Conservation (phyloP, 2,113 vertebrate species). For the Barbus barbus region DNA sequence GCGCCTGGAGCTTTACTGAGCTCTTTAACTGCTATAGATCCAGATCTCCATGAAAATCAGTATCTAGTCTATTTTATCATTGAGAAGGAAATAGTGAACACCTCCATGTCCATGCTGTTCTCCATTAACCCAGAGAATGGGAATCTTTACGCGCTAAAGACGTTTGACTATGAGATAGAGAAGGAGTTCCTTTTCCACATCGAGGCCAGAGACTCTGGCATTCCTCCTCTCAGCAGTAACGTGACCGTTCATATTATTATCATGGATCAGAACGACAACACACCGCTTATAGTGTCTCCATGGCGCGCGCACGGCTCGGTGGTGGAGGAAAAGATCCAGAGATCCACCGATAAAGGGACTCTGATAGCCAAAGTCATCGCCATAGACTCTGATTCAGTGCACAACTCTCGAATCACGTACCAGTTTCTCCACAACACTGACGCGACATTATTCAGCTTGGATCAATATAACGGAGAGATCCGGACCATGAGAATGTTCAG, state of each 20-base stretch:
- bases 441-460: too few species aligned
- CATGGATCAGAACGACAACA: too few species aligned
- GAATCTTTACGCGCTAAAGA: conserved; percentile 58
- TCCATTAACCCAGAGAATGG: conserved; percentile 64
- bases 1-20: conserved; percentile 58
- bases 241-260: too few species aligned
- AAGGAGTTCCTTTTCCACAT: conserved; percentile 54
- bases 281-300: too few species aligned
- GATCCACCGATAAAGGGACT: too few species aligned
- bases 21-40: conserved; percentile 54
- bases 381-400: too few species aligned
- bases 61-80: conserved; percentile 61
- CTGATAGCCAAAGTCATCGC: too few species aligned
- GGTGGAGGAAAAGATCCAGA: too few species aligned
- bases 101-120: conserved; percentile 58
- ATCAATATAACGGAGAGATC: conserved; percentile 49
- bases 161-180: conserved; percentile 62
- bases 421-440: too few species aligned
- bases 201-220: conserved; percentile 39
- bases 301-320: too few species aligned
- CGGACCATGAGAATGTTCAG: conserved; percentile 68
- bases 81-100: conserved; percentile 55
- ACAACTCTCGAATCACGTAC: too few species aligned
- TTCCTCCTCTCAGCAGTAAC: too few species aligned
- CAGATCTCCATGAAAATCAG: conserved; percentile 58